Evolutionary conservation across 2,113 vertebrate species (phyloP), one percentile per base, ranked within the genome.

Genomic region (Nannobrachium achirus): DNA sequence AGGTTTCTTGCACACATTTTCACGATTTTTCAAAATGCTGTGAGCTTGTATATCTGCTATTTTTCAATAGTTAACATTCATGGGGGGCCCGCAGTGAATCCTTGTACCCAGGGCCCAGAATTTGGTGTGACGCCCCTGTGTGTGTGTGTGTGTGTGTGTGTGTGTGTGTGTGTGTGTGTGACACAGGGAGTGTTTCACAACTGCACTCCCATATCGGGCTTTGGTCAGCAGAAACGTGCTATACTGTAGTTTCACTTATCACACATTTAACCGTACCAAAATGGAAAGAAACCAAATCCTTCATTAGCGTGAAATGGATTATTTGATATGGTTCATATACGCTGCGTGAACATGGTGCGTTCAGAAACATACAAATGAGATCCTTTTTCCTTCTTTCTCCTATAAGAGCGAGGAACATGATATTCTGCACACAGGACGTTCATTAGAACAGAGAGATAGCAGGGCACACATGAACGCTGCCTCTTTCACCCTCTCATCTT

Each of bases 401-500:
- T n/a, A n/a, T n/a, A 33, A 33, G 25, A 4, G 25, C 25, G 25
- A 33, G 3, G 25, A 33, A 33, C 6, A 33, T 33, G 25, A 33
- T 33, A 33, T 33, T 33, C 25, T 33, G 25, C 25, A 33, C 25
- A 33, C 25, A 33, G 6, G 25, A 33, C 79, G 80, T 89, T 91
- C 89, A 92, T 92, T 90, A 90, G 79, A 67, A 66, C 83, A 63
- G 61, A 59, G 56, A 73, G 74, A 79, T 86, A 88, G 79, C 84
- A 57, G 63, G 74, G 77, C 81, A n/a, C n/a, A n/a, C n/a, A 82
- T 81, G 62, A 77, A 77, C 79, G 69, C 72, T 49, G 71, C 76
- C 67, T 79, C 75, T 86, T 86, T 83, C 77, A 61, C 80, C 75
- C 78, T 79, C 86, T 80, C 56, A 38, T 89, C 84, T 88, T 89